These are phyloP conservation scores for Spisula subtruncata DNA, from an alignment of 2,888 invertebrate species.

Conservation along the genomic window DNA sequence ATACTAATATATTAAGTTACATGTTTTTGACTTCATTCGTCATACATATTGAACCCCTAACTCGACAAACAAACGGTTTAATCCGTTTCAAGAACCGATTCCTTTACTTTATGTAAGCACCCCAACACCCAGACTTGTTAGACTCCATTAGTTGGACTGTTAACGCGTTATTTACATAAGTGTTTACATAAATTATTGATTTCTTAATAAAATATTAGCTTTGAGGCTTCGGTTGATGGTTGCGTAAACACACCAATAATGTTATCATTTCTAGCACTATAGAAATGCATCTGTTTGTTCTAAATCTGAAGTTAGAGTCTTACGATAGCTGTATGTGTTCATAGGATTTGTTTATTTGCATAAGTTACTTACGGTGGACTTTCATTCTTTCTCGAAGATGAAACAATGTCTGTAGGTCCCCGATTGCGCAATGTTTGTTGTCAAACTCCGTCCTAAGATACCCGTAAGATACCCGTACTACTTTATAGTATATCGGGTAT, in stretches of 20 bases:
- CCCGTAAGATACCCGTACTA: no score
- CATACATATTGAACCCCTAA: not conserved
- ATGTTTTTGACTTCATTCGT: not conserved
- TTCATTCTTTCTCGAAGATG: not conserved
- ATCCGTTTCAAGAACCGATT: not conserved
- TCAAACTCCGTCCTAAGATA: not conserved
- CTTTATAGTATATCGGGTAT: no score
- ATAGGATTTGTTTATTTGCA: conserved; percentile 32
- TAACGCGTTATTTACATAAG: not conserved
- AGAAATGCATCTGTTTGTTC: conserved; percentile 25
- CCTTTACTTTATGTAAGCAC: not conserved
- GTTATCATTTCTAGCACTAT: not conserved
- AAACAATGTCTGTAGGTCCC: not conserved
- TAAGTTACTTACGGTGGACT: not conserved
- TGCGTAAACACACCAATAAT: conserved; percentile 26
- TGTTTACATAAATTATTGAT: not conserved
- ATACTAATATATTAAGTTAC: conserved; percentile 18
- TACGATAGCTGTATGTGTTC: conserved; percentile 21
- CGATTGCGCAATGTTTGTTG: not conserved
- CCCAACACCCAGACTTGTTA: conserved; percentile 1
- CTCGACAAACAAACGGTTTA: not conserved
- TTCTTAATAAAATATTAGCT: conserved; percentile 31
- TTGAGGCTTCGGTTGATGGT: conserved; percentile 9
- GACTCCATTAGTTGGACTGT: not conserved
- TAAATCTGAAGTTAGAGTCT: not conserved